phyloP scores from a whole-genome alignment of 2,888 invertebrate genomes.

The Leptothorax acervorum region DNA sequence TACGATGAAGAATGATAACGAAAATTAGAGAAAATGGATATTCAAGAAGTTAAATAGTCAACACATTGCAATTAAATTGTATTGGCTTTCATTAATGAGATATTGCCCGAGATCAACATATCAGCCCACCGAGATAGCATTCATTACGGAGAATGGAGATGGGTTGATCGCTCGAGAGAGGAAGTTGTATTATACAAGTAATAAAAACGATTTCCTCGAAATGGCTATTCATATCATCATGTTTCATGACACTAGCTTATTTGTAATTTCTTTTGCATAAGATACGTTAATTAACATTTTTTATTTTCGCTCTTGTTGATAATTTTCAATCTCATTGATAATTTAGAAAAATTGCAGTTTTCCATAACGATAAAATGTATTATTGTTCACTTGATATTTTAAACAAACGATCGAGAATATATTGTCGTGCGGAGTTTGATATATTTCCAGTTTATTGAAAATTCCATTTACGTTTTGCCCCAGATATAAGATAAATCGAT shows the following conservation, averaged over 20 bases:
- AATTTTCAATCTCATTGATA: not conserved
- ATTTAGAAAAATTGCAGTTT: not conserved
- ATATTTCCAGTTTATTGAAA: slow-evolving; percentile 25
- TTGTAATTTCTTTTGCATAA: not conserved
- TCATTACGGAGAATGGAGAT: slow-evolving; percentile 70
- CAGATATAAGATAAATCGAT: slow-evolving; percentile 45
- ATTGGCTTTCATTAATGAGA: slow-evolving; percentile 62
- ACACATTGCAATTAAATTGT: slow-evolving; percentile 58
- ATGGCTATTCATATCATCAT: not conserved
- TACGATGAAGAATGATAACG: slow-evolving; percentile 22
- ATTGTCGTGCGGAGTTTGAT: not conserved
- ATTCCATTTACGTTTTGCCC: slow-evolving; percentile 12
- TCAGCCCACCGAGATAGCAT: slow-evolving; percentile 68
- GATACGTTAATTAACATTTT: not conserved
- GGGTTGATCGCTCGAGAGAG: slow-evolving; percentile 61
- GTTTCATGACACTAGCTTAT: not conserved
- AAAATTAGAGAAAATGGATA: slow-evolving; percentile 38
- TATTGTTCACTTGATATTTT: not conserved
- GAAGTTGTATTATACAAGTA: slow-evolving; percentile 71
- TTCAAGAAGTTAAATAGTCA: slow-evolving; percentile 3
- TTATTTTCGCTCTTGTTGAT: not conserved
- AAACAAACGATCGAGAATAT: slow-evolving; percentile 8
- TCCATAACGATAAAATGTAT: not conserved
- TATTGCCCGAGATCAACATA: slow-evolving; percentile 59
- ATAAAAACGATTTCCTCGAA: slow-evolving; percentile 30